phyloP scores from a whole-genome alignment of 92 coral and sea anemone species.

The Parazoanthus darwini region DNA sequence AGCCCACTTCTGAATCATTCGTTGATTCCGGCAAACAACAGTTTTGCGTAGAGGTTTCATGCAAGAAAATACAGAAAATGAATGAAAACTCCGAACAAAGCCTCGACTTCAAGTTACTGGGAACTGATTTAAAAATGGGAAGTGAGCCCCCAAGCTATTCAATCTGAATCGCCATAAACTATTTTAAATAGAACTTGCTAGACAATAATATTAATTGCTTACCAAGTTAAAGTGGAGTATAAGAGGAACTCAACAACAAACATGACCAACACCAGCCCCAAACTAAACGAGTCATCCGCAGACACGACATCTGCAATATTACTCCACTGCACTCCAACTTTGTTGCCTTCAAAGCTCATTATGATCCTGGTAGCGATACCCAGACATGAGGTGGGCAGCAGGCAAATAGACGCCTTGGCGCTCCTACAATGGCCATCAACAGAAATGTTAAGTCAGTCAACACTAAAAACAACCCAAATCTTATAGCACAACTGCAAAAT shows the following conservation, averaged over 20 bases:
- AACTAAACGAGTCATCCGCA: conserved; percentile 87
- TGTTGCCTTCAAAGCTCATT: conserved; percentile 69
- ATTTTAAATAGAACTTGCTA: not conserved
- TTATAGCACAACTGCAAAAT: not conserved
- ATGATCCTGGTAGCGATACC: conserved; percentile 85
- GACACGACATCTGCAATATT: conserved; percentile 73
- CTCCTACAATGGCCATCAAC: conserved; percentile 47
- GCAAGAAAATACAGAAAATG: too few species aligned
- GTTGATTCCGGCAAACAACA: too few species aligned
- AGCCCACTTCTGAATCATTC: too few species aligned
- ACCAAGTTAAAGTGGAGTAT: conserved; percentile 80
- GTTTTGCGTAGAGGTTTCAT: too few species aligned
- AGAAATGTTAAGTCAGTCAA: not conserved
- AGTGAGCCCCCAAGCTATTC: too few species aligned
- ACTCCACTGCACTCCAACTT: conserved; percentile 82
- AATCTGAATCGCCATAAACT: too few species aligned
- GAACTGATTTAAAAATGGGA: too few species aligned
- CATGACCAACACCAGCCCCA: conserved; percentile 85
- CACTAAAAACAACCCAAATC: not conserved
- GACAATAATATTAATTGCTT: conserved; percentile 36
- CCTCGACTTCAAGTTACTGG: too few species aligned
- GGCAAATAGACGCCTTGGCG: conserved; percentile 80
- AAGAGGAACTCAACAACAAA: conserved; percentile 63
- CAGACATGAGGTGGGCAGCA: conserved; percentile 87
- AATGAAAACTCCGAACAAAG: too few species aligned